These are phyloP conservation scores for Drosophila lowei DNA, from an alignment of 1,140 invertebrate genomes.

Conservation along the genomic window DNA sequence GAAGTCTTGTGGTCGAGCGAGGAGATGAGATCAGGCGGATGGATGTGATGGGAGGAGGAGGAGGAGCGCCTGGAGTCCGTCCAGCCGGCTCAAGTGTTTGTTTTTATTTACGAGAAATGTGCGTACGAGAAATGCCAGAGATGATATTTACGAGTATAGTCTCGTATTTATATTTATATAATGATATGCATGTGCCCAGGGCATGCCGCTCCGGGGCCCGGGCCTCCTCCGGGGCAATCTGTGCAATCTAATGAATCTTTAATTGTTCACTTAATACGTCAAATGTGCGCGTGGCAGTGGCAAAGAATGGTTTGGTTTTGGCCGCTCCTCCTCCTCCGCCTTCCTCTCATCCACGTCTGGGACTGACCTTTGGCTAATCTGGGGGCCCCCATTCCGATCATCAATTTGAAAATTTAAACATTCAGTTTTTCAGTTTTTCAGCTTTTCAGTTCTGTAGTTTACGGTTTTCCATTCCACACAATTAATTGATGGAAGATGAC, in stretches of 20 bases:
- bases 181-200: constrained; percentile 32
- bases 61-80: constrained; percentile 14
- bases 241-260: constrained; percentile 45
- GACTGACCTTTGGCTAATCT: constrained; percentile 12
- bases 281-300: background rate
- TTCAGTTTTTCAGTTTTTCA: too few relatives aligned
- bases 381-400: background rate
- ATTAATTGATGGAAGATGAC: constrained; percentile 57
- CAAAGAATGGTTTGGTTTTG: too few relatives aligned
- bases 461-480: constrained; percentile 17
- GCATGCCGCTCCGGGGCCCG: background rate
- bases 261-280: constrained; percentile 33
- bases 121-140: constrained; percentile 39
- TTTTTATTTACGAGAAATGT: constrained; percentile 51
- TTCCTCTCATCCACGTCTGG: background rate
- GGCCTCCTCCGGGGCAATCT: constrained; percentile 25
- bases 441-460: background rate
- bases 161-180: constrained; percentile 30
- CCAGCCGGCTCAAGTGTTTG: constrained; percentile 59
- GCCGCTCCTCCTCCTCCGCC: too few relatives aligned
- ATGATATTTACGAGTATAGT: constrained; percentile 8
- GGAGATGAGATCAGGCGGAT: constrained; percentile 15
- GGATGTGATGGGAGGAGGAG: constrained; percentile 7
- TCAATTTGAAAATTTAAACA: too few relatives aligned
- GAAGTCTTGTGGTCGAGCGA: background rate